These are phyloP conservation scores for Gila orcuttii DNA, from an alignment of 2,113 vertebrate species.

Conservation along the genomic window DNA sequence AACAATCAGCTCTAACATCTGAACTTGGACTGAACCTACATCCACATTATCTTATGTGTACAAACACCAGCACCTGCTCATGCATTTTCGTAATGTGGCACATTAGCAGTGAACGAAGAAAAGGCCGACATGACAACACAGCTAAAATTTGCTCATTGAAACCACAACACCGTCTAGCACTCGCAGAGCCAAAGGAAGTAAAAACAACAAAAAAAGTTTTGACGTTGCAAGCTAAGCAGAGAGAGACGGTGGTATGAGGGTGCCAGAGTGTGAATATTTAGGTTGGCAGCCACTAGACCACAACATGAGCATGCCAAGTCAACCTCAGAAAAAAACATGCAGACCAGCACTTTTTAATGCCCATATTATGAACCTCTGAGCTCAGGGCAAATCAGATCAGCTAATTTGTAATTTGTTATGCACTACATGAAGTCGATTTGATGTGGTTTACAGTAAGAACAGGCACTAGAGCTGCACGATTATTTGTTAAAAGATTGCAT, in stretches of 20 bases:
- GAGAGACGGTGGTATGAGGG: slow-evolving; percentile 50
- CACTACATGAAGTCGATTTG: not conserved
- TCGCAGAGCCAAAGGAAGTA: slow-evolving; percentile 34
- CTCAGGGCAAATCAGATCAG: slow-evolving; percentile 26
- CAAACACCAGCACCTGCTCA: slow-evolving; percentile 34
- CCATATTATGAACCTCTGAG: slow-evolving; percentile 26
- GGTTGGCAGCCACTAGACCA: slow-evolving; percentile 51
- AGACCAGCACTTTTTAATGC: slow-evolving; percentile 53
- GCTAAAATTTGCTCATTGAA: slow-evolving; percentile 26
- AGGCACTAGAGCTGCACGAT: not conserved
- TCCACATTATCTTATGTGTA: slow-evolving; percentile 43
- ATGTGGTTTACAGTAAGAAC: not conserved
- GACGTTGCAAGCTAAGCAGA: slow-evolving; percentile 27
- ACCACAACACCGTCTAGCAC: slow-evolving; percentile 25
- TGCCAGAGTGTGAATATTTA: slow-evolving; percentile 62
- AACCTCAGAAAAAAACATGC: slow-evolving; percentile 60
- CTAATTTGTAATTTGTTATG: too few species aligned
- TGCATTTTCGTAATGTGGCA: slow-evolving; percentile 44
- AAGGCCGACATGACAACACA: slow-evolving; percentile 31
- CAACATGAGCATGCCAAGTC: slow-evolving; percentile 54
- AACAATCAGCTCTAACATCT: not conserved
- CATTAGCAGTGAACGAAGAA: slow-evolving; percentile 8
- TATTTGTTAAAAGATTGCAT: too few species aligned
- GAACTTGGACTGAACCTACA: slow-evolving; percentile 24
- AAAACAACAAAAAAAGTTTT: slow-evolving; percentile 37